Percentiles rank a stretch among this genome's conserved stretches.
These are phyloP conservation scores for Argopecten irradians DNA, from an alignment of 1,140 invertebrate genomes.

Conservation along the genomic window DNA sequence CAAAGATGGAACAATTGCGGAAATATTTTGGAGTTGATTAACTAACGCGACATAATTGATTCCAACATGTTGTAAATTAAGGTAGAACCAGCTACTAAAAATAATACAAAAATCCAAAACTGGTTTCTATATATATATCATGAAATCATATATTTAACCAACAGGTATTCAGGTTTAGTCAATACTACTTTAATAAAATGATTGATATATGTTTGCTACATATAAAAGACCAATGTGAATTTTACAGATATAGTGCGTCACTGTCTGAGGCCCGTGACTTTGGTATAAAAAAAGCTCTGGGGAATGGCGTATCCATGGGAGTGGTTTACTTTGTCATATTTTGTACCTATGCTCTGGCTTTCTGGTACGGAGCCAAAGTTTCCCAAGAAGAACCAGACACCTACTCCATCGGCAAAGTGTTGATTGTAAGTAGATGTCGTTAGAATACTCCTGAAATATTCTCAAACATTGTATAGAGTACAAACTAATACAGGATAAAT, in stretches of 20 bases:
- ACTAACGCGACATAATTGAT: too few relatives aligned
- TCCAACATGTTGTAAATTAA: too few relatives aligned
- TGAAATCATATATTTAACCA: too few relatives aligned
- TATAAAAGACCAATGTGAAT: neutral
- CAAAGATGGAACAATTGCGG: too few relatives aligned
- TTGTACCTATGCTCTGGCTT: constrained; percentile 77
- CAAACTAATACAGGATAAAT: too few relatives aligned
- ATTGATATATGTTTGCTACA: too few relatives aligned
- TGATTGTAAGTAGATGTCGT: constrained; percentile 71
- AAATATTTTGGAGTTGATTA: neutral
- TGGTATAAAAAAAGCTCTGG: constrained; percentile 84
- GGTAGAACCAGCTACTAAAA: too few relatives aligned
- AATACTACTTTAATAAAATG: neutral
- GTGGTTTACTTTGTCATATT: constrained; percentile 82
- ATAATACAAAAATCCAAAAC: too few relatives aligned
- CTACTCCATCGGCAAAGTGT: constrained; percentile 63
- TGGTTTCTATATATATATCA: too few relatives aligned
- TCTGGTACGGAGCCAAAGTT: constrained; percentile 77
- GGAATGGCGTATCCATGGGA: constrained; percentile 82
- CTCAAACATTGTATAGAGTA: too few relatives aligned
- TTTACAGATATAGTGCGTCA: constrained; percentile 79
- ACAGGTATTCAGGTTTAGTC: neutral
- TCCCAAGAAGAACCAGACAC: constrained; percentile 57
- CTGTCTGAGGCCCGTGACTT: constrained; percentile 82
- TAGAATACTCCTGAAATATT: neutral